phyloP scores from a whole-genome alignment of 2,113 vertebrate genomes.

The Myrmecobius fasciatus region DNA sequence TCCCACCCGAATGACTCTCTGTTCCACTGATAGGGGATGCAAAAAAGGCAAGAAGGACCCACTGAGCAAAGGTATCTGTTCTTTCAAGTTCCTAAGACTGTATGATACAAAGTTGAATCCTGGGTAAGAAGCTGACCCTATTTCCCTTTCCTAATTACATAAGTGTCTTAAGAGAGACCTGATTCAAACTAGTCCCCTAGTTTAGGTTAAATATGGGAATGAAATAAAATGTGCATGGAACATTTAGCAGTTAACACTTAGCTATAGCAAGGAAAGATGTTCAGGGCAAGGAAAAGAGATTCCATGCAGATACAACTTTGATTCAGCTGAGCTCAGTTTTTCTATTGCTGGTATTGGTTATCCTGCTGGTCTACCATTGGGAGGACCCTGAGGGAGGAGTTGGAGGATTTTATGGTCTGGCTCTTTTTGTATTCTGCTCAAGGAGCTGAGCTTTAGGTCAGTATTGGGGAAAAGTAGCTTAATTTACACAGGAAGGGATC shows the following conservation, averaged over 20 bases:
- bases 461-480: neutral
- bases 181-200: neutral
- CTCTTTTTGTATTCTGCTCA: neutral
- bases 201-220: neutral
- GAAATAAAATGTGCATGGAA: neutral
- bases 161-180: neutral
- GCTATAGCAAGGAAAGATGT: neutral
- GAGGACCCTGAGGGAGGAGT: no score
- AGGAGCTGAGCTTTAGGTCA: neutral
- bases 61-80: constrained; percentile 85
- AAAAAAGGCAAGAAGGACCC: constrained; percentile 81
- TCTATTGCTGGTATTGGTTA: neutral
- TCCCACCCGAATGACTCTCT: constrained; percentile 76
- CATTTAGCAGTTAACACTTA: neutral
- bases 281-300: neutral
- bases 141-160: neutral
- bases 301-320: neutral
- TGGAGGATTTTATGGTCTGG: neutral
- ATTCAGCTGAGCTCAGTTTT: neutral
- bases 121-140: neutral
- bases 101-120: neutral
- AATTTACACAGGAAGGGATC: neutral
- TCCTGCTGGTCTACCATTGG: neutral
- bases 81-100: neutral
- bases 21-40: constrained; percentile 83